Evolutionary conservation across 2,888 invertebrate species (phyloP).

Genomic region (Anagyrus pseudococci): DNA sequence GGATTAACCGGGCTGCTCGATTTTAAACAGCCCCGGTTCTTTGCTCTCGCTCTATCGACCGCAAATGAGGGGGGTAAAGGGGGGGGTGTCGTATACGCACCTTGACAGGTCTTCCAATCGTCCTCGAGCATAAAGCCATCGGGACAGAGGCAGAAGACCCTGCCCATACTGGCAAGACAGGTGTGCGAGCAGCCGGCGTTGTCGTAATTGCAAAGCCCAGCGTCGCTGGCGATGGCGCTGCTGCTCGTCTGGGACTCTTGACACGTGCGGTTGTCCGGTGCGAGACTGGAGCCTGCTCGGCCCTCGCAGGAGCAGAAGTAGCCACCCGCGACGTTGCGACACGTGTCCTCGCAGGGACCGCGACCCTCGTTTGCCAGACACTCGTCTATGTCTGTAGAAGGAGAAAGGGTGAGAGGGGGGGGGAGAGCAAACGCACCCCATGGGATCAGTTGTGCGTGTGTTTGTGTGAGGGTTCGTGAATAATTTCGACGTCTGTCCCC

Average conservation of each 20-base stretch:
- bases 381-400: conserved; percentile 66
- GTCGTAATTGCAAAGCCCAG: conserved; percentile 59
- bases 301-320: conserved; percentile 68
- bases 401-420: too few species aligned
- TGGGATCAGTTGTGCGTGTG: too few species aligned
- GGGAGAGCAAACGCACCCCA: too few species aligned
- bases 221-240: background rate
- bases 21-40: too few species aligned
- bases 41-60: too few species aligned
- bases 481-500: too few species aligned
- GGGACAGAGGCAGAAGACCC: conserved; percentile 59
- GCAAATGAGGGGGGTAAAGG: background rate
- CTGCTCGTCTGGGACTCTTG: conserved; percentile 51
- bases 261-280: conserved; percentile 67
- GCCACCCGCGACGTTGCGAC: conserved; percentile 67
- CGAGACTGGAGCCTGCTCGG: conserved; percentile 66
- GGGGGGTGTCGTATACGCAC: conserved; percentile 42
- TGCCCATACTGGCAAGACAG: conserved; percentile 68
- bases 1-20: too few species aligned
- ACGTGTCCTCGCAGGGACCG: conserved; percentile 72
- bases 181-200: conserved; percentile 69
- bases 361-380: conserved; percentile 69
- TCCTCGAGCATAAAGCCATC: conserved; percentile 58
- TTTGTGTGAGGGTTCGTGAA: too few species aligned
- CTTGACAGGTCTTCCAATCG: conserved; percentile 61